These are phyloP conservation scores for Sympetrum striolatum DNA, from an alignment of 2,888 invertebrate species.

Conservation along the genomic window DNA sequence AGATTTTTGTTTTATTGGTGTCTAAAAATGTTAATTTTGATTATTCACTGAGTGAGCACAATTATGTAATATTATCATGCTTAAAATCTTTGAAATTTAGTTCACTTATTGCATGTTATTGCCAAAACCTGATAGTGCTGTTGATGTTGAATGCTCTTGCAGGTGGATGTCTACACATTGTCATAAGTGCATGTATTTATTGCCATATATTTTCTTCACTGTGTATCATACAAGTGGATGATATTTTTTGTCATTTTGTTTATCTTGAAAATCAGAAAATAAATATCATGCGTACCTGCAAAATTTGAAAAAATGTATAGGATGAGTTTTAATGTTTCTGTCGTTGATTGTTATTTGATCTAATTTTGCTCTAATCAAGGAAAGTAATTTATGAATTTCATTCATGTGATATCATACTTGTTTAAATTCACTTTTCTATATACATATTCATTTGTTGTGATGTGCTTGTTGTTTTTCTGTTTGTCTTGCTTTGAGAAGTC, in stretches of 20 bases:
- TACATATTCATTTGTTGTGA: background rate
- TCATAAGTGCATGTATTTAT: constrained; percentile 39
- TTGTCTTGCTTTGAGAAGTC: background rate
- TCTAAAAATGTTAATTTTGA: constrained; percentile 37
- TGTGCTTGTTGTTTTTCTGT: background rate
- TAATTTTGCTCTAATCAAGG: background rate
- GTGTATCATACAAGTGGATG: constrained; percentile 28
- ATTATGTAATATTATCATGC: constrained; percentile 25
- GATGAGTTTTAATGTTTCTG: background rate
- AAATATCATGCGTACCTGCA: constrained; percentile 39
- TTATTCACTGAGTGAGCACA: constrained; percentile 33
- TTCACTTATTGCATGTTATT: constrained; percentile 27
- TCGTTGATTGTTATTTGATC: background rate
- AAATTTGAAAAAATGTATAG: background rate
- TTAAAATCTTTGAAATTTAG: constrained; percentile 23
- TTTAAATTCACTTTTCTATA: background rate
- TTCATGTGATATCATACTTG: background rate
- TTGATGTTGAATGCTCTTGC: constrained; percentile 43
- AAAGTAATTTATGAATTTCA: background rate
- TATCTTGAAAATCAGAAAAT: constrained; percentile 25
- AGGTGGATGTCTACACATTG: constrained; percentile 42
- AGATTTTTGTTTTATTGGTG: constrained; percentile 36
- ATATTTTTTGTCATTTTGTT: constrained; percentile 39
- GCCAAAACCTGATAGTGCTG: constrained; percentile 37
- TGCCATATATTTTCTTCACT: constrained; percentile 38